These are phyloP conservation scores for Polydesmus complanatus DNA, from an alignment of 2,888 invertebrate species.

Conservation along the genomic window DNA sequence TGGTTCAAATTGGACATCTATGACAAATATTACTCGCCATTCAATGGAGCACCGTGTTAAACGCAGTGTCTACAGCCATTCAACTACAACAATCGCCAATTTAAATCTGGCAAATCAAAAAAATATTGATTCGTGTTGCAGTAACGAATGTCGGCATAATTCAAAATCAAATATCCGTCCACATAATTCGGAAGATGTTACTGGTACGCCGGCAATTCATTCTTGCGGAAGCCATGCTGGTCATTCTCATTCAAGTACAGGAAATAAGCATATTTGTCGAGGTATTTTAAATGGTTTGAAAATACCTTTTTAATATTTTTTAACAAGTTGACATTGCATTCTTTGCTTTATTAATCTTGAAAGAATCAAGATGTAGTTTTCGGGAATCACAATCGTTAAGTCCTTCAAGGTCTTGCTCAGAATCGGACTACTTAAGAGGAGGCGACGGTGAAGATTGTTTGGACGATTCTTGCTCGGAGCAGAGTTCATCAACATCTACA, in stretches of 20 bases:
- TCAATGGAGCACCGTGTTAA: neutral
- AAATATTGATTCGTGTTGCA: neutral
- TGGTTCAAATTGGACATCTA: no score
- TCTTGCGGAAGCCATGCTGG: neutral
- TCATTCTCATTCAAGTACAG: neutral
- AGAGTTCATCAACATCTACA: constrained; percentile 36
- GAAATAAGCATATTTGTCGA: no score
- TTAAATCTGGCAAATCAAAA: neutral
- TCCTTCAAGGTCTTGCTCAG: neutral
- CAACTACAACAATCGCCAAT: neutral
- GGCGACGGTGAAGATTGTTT: constrained; percentile 18
- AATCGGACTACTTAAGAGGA: neutral
- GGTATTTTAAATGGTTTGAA: no score
- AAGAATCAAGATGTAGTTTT: neutral
- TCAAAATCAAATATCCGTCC: neutral
- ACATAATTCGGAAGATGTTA: neutral
- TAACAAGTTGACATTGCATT: no score
- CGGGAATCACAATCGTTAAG: neutral
- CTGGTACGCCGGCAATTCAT: neutral
- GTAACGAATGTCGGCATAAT: constrained; percentile 1
- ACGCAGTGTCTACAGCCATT: neutral
- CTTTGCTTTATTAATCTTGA: neutral
- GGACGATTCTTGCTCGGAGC: constrained; percentile 35
- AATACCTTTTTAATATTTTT: no score
- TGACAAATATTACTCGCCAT: no score